Evolutionary conservation across 2,113 vertebrate species (phyloP).

Genomic region (Australoheros scitulus): DNA sequence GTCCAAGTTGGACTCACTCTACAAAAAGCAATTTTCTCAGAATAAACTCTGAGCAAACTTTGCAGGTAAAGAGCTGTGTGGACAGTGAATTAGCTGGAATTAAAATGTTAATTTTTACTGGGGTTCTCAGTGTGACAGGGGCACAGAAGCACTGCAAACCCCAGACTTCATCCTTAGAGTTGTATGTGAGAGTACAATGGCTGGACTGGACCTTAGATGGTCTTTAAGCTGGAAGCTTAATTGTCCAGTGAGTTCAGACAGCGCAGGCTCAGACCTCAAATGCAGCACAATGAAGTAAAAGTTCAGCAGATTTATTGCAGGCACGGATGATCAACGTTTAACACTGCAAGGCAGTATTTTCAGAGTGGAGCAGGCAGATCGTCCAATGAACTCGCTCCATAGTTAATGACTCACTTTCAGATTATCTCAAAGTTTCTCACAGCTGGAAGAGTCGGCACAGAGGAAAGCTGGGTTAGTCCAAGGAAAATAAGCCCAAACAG

Average conservation of each 20-base stretch:
- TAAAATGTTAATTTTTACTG: not conserved
- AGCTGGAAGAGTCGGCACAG: not conserved
- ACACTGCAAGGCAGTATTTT: not conserved
- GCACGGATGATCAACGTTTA: not conserved
- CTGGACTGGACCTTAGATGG: not conserved
- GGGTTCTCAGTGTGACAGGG: not conserved
- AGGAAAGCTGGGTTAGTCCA: not conserved
- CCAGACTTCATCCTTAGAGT: not conserved
- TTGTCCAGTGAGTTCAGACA: not conserved
- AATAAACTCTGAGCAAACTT: not conserved
- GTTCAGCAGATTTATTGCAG: not conserved
- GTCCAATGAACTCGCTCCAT: fast-evolving
- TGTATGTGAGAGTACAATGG: fast-evolving
- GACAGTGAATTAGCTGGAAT: not conserved
- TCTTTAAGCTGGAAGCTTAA: not conserved
- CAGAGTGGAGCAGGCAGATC: not conserved
- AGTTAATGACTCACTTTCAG: no score
- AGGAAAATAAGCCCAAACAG: not conserved
- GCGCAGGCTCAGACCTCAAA: not conserved
- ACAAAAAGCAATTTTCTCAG: not conserved
- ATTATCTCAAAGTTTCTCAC: no score
- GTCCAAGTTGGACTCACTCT: not conserved
- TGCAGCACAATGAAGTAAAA: not conserved
- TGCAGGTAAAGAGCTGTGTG: not conserved
- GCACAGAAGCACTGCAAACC: not conserved